Evolutionary conservation across 2,888 invertebrate species (phyloP), one percentile per base, ranked within the genome.

Genomic region (Drosophila heteroneura): DNA sequence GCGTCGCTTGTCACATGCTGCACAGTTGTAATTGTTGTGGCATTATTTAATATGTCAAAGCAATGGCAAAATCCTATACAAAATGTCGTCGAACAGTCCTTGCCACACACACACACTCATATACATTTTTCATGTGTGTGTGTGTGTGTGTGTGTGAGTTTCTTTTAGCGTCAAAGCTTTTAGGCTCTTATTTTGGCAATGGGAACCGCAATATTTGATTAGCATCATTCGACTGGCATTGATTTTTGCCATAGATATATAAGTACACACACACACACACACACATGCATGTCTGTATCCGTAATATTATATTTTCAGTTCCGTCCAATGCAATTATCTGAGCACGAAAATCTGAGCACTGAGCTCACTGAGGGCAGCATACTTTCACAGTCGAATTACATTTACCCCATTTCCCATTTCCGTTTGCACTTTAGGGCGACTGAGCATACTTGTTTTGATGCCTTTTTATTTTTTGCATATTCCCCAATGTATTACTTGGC

Each of bases 41-140:
- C 86, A 91, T 90, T 90, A 91, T 91, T 88, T 83, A 87, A 89
- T 89, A 91, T 84, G 84, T 90, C 90, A 90, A 85, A 85, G 89
- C 81, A 85, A 76, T 74, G 71, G 32, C 78, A 82, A 86, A 87
- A 87, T 89, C 84, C 89, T 63, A 71, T 77, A 86, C 77, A 82
- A 82, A 74, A 71, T 71, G 57, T 66, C 14, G 60, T 30, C 73
- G 72, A 74, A 70, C 71, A 70, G 53, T 64, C 30, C 59, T 52
- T 44, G 41, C 32, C n/a, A 37, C 30, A 37, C 30, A 41, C 30
- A 41, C 28, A 57, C 14, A 35, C 35, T 19, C 33, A 35, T 26
- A 41, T 22, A 41, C 30, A 28, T 39, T 14, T 39, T 39, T 39
- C 28, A 44, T 59, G 47, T 58, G 35, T 64, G 60, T 32, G 35